These are phyloP conservation scores for Nomada goodeniana DNA, from an alignment of 2,888 invertebrate genomes.

Conservation along the genomic window DNA sequence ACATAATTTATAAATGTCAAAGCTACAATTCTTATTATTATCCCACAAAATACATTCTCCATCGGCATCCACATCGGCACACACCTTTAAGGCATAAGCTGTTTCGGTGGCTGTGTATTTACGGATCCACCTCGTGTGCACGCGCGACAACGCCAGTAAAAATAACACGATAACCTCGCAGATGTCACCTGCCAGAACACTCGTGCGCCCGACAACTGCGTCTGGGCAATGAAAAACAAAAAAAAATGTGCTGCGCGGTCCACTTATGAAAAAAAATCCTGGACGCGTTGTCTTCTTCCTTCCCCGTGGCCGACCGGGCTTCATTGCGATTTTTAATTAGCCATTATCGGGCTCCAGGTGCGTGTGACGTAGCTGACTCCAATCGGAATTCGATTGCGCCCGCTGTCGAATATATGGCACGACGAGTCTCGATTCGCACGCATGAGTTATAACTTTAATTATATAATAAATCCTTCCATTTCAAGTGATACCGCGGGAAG, in stretches of 20 bases:
- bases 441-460: slow-evolving; percentile 61
- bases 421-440: slow-evolving; percentile 16
- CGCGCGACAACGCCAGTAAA: slow-evolving; percentile 60
- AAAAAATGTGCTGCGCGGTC: slow-evolving; percentile 49
- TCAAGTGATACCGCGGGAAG: slow-evolving; percentile 10
- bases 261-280: slow-evolving; percentile 66
- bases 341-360: slow-evolving; percentile 55
- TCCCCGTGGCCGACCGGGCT: not conserved
- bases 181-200: slow-evolving; percentile 73
- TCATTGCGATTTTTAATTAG: slow-evolving; percentile 65
- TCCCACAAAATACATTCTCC: not conserved
- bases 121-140: slow-evolving; percentile 45
- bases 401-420: slow-evolving; percentile 32
- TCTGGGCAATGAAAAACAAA: slow-evolving; percentile 63
- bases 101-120: slow-evolving; percentile 39
- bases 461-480: slow-evolving; percentile 54
- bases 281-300: slow-evolving; percentile 3
- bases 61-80: not conserved
- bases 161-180: slow-evolving; percentile 71
- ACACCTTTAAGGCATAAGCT: slow-evolving; percentile 16
- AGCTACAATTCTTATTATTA: not conserved
- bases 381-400: slow-evolving; percentile 45
- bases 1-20: no score
- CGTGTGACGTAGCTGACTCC: slow-evolving; percentile 46
- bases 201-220: slow-evolving; percentile 70